phyloP scores from a whole-genome alignment of 2,113 vertebrate genomes.

The Hippolais icterina region DNA sequence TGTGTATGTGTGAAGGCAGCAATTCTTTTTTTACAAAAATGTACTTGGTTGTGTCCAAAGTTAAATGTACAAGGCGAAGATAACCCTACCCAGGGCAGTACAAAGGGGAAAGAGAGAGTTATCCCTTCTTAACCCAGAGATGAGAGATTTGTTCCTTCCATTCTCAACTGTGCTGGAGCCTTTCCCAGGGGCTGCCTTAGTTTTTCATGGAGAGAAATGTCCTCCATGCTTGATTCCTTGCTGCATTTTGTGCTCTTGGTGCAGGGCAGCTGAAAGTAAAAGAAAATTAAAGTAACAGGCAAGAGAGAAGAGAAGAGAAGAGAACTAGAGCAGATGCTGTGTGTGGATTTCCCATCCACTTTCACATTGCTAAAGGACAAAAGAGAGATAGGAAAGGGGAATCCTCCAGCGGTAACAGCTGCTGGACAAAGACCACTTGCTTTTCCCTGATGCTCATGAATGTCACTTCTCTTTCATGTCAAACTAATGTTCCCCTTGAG shows the following conservation, averaged over 20 bases:
- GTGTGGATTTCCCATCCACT: neutral
- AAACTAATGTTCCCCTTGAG: neutral
- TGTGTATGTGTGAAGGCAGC: neutral
- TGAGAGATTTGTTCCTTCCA: neutral
- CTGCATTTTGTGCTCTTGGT: neutral
- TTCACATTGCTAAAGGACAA: neutral
- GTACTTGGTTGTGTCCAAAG: neutral
- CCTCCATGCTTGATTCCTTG: neutral
- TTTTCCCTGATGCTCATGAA: neutral
- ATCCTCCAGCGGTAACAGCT: neutral
- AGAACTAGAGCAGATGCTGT: neutral
- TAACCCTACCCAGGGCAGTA: neutral
- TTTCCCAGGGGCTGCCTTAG: neutral
- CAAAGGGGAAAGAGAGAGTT: neutral
- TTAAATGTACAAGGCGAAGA: neutral
- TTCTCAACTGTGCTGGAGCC: neutral
- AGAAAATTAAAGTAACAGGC: neutral
- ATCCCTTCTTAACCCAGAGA: neutral
- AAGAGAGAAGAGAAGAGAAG: neutral
- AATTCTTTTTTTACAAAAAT: neutral
- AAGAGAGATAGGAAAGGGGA: neutral
- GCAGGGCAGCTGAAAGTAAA: neutral
- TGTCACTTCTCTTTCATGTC: neutral
- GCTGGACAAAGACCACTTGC: neutral
- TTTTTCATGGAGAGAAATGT: neutral